These are phyloP conservation scores for Gopherus evgoodei DNA, from an alignment of 2,113 vertebrate species.

Conservation along the genomic window DNA sequence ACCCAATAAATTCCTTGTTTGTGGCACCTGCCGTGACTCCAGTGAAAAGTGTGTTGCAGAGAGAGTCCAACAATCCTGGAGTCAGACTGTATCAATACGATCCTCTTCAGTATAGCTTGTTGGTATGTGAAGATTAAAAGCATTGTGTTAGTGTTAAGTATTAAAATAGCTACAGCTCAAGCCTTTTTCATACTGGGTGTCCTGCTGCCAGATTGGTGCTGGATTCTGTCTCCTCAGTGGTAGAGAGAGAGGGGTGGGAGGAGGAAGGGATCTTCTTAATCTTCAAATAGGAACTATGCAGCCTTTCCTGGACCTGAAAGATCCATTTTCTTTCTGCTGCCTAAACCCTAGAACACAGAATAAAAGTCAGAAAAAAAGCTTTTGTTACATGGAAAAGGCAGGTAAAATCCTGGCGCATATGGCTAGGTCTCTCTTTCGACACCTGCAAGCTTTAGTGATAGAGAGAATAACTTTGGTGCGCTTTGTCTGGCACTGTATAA, in stretches of 20 bases:
- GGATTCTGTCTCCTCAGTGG: background rate
- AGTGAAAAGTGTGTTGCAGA: constrained; percentile 79
- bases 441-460: background rate
- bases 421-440: background rate
- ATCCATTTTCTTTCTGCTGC: background rate
- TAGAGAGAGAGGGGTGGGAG: background rate
- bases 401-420: background rate
- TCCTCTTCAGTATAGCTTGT: constrained; percentile 77
- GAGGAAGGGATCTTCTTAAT: background rate
- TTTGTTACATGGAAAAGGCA: background rate
- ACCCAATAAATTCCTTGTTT: constrained; percentile 89
- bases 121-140: constrained; percentile 81
- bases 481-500: background rate
- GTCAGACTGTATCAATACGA: constrained; percentile 89
- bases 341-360: background rate
- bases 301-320: background rate
- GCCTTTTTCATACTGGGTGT: background rate
- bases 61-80: constrained; percentile 91
- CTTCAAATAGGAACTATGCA: background rate
- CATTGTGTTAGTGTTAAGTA: background rate
- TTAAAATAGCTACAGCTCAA: background rate
- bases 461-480: background rate
- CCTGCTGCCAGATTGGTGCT: background rate
- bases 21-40: constrained; percentile 95
- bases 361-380: background rate